These are phyloP conservation scores for Coilia nasus DNA, from an alignment of 2,797 vertebrate species.

Conservation along the genomic window DNA sequence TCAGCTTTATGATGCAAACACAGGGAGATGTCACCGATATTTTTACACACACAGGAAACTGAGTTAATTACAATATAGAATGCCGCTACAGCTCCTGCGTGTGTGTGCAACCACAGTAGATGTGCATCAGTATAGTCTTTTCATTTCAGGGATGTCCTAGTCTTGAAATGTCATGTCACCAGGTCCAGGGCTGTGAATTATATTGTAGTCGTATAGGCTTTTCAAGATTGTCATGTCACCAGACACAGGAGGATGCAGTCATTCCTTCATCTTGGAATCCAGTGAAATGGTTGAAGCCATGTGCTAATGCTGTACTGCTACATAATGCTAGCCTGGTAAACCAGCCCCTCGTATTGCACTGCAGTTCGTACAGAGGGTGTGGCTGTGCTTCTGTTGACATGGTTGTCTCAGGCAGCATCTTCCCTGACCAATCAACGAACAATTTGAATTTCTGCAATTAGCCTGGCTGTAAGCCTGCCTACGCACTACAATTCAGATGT, in stretches of 20 bases:
- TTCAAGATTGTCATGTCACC: not conserved
- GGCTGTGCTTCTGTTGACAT: no score
- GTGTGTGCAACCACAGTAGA: not conserved
- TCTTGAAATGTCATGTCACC: not conserved
- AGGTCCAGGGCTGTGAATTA: not conserved
- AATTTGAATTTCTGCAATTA: no score
- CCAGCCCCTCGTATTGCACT: no score
- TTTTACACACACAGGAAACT: no score
- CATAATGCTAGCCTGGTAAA: no score
- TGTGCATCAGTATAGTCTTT: not conserved
- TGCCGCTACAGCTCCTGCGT: not conserved
- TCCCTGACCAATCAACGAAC: no score
- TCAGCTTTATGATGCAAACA: no score
- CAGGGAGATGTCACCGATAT: no score
- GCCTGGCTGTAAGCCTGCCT: no score
- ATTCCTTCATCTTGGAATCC: not conserved
- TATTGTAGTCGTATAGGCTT: not conserved
- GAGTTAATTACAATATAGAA: not conserved
- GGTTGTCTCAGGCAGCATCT: no score
- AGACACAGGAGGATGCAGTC: not conserved
- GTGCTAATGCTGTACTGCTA: not conserved
- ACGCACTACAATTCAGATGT: no score
- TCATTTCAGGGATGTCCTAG: not conserved
- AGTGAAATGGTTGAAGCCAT: not conserved
- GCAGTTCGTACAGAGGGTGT: no score